A percentile compares a stretch with the other conserved stretches of the same genome.
Conservation (phyloP, 23 tunicate genomes). For the Ascidia mentula region DNA sequence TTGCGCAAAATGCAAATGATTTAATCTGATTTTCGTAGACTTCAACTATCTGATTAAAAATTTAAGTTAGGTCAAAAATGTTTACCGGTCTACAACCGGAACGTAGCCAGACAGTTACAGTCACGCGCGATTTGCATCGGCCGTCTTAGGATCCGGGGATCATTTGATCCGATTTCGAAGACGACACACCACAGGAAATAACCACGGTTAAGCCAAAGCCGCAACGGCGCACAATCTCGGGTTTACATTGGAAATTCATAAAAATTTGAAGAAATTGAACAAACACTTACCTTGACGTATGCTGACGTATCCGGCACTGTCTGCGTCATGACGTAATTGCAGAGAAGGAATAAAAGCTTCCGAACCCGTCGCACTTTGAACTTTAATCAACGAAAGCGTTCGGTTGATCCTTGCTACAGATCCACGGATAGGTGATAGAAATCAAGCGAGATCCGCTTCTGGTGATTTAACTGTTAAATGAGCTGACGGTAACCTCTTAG, state of each 20-base stretch:
- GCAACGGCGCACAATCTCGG: background rate
- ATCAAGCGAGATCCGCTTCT: slow-evolving; percentile 1
- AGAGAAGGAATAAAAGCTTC: too few species aligned
- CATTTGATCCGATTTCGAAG: background rate
- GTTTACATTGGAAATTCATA: background rate
- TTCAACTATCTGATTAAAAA: too few species aligned
- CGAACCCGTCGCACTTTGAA: too few species aligned
- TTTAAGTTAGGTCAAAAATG: too few species aligned
- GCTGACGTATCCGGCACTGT: slow-evolving; percentile 81
- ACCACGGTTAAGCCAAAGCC: background rate
- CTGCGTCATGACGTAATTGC: slow-evolving; percentile 68
- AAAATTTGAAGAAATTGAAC: background rate
- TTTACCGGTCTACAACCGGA: background rate
- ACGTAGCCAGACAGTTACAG: slow-evolving; percentile 3
- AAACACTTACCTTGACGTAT: slow-evolving; percentile 51
- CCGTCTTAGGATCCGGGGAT: background rate
- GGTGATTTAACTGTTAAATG: background rate
- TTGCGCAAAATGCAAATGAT: too few species aligned
- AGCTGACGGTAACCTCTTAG: background rate
- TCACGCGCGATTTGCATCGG: background rate
- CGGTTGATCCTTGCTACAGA: too few species aligned
- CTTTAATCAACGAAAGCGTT: too few species aligned
- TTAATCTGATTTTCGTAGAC: too few species aligned
- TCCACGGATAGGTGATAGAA: too few species aligned
- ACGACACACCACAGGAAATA: slow-evolving; percentile 1